Base-by-base conservation (phyloP, 2,888 invertebrate species). In the Galeruca laticollis region DNA sequence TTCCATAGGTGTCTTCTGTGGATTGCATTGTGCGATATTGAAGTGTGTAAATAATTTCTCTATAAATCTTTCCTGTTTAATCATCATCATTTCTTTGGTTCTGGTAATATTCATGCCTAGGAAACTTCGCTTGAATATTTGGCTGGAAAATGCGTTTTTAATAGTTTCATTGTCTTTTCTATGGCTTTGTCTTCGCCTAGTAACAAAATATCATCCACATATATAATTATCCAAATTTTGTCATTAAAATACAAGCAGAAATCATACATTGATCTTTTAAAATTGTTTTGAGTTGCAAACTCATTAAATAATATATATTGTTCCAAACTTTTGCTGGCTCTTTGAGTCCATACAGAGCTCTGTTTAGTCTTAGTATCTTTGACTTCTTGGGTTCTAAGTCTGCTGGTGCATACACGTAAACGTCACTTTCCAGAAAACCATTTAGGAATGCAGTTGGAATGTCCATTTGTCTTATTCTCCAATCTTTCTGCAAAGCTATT, bases 361-460 rank as follows among this genome's bases (percentile, higher is more conserved):
- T 13, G 40, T 60, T 69, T 26, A 64, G 26, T 68, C 60, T 66
- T 52, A 68, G n/a, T 11, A 20, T 40, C 1, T n/a, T 47, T 56
- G 61, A 18, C 8, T 54, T 51, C 13, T 26, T 33, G 15, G 47
- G 57, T n/a, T n/a, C n/a, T n/a, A n/a, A n/a, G n/a, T 70, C 68
- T 15, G 43, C 51, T 63, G 70, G 63, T 37, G 60, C 35, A 43
- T 67, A 43, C 47, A 72, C 61, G 37, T 65, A 69, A 15, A 72
- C 60, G 31, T 75, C 69, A 26, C 10, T 56, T 11, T 73, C 52
- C 18, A 76, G 18, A 20, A 62, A 64, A 76, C n/a, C n/a, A n/a
- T n/a, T 76, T 40, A 76, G 52, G 60, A 74, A 76, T 15, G 72
- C 74, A 35, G 65, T 65, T 35, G 71, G 65, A 49, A 71, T 37